Evolutionary conservation across 1,140 invertebrate species (phyloP).

Genomic region (Drosophila nigromelanica): DNA sequence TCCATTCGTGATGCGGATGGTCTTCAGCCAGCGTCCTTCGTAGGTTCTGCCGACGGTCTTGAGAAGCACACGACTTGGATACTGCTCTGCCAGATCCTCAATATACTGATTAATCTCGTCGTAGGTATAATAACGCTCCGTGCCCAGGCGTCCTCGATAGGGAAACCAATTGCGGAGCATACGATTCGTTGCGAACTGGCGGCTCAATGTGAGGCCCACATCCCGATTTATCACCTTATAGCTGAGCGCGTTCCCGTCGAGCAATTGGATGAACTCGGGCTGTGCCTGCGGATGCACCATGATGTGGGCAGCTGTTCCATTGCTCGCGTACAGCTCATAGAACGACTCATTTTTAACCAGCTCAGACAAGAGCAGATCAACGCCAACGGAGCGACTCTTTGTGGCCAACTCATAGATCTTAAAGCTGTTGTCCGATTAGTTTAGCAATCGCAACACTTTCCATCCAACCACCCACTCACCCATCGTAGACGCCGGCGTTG

Average conservation of each 20-base stretch:
- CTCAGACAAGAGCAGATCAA: conserved; percentile 8
- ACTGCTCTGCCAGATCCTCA: conserved; percentile 78
- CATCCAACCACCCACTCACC: conserved; percentile 45
- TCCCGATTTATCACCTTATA: conserved; percentile 54
- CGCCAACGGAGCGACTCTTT: conserved; percentile 21
- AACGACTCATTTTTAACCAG: conserved; percentile 45
- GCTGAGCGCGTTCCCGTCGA: conserved; percentile 20
- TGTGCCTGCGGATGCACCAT: conserved; percentile 65
- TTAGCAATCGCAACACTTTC: conserved; percentile 9
- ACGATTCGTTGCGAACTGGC: conserved; percentile 42
- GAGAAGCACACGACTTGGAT: conserved; percentile 83
- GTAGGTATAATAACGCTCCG: conserved; percentile 63
- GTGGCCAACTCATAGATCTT: conserved; percentile 54
- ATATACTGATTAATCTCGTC: conserved; percentile 85
- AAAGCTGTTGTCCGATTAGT: conserved; percentile 26
- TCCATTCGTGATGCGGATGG: conserved; percentile 85
- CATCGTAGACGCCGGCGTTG: conserved; percentile 45
- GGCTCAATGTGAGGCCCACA: conserved; percentile 50
- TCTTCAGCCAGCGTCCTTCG: conserved; percentile 85
- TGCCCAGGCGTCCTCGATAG: conserved; percentile 54
- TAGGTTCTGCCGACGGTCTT: conserved; percentile 84
- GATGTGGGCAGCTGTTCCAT: conserved; percentile 17
- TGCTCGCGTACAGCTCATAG: conserved; percentile 49
- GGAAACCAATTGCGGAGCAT: conserved; percentile 44
- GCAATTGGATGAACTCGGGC: conserved; percentile 35